Conservation (phyloP, 2,113 vertebrate species). For the Thalassoma bifasciatum region DNA sequence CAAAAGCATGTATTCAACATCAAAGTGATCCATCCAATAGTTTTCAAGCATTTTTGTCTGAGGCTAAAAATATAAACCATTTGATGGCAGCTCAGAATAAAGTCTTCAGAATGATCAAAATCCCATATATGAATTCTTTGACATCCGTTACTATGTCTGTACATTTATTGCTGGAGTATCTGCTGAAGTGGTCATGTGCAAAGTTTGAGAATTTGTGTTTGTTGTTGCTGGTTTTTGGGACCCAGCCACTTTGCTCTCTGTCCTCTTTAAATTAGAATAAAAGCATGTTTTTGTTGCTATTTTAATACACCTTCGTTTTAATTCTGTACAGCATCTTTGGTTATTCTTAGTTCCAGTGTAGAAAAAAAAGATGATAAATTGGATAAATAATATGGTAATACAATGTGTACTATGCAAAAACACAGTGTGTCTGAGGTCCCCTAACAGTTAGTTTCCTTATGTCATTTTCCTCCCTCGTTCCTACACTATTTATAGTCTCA, state of each 20-base stretch:
- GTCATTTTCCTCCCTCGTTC: slow-evolving; percentile 7
- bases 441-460: slow-evolving; percentile 27
- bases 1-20: too few relatives aligned
- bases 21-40: too few relatives aligned
- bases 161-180: too few relatives aligned
- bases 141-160: too few relatives aligned
- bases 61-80: too few relatives aligned
- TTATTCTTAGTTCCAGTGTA: not conserved
- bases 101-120: too few relatives aligned
- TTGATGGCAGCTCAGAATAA: too few relatives aligned
- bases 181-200: not conserved
- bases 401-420: slow-evolving; percentile 35
- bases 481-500: slow-evolving; percentile 25
- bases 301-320: not conserved
- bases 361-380: too few relatives aligned
- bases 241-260: not conserved
- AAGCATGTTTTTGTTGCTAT: not conserved
- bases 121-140: too few relatives aligned
- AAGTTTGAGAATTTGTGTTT: not conserved
- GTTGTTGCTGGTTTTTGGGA: not conserved
- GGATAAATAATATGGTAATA: not conserved
- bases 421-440: slow-evolving; percentile 17
- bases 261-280: too few relatives aligned
- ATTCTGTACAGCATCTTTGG: not conserved
- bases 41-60: too few relatives aligned